Conservation (phyloP, 2,888 invertebrate genomes). For the Gastrophysa polygoni region DNA sequence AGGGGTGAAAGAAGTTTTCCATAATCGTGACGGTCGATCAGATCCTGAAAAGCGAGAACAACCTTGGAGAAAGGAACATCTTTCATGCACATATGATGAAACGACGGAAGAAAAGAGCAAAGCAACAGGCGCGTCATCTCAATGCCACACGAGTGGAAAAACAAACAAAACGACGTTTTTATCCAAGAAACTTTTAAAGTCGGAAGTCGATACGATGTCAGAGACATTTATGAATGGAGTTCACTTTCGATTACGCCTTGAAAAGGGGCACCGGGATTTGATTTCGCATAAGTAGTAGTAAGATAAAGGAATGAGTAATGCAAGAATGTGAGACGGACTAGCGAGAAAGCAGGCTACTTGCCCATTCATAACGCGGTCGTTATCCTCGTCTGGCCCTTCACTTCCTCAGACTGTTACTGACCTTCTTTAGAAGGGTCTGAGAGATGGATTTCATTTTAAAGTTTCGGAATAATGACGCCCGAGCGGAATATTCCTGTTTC, state of each 20-base stretch:
- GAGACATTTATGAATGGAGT: constrained; percentile 42
- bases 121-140: constrained; percentile 4
- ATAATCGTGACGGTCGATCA: background rate
- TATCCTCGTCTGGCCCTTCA: constrained; percentile 34
- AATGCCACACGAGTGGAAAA: constrained; percentile 17
- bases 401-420: constrained; percentile 32
- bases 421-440: constrained; percentile 34
- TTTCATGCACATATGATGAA: background rate
- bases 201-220: constrained; percentile 6
- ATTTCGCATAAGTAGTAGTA: constrained; percentile 45
- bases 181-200: constrained; percentile 25
- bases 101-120: background rate
- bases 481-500: constrained; percentile 38
- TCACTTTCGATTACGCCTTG: constrained; percentile 45
- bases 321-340: constrained; percentile 35
- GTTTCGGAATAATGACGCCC: constrained; percentile 41
- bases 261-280: constrained; percentile 44
- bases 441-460: constrained; percentile 38
- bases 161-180: constrained; percentile 19
- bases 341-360: constrained; percentile 34
- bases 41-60: background rate
- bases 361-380: constrained; percentile 38
- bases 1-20: background rate
- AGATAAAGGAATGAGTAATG: constrained; percentile 42
- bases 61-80: background rate